Percentiles rank a stretch among this genome's conserved stretches.
phyloP scores from a whole-genome alignment of 2,797 vertebrate species.

The Gallinago nigripennis region DNA sequence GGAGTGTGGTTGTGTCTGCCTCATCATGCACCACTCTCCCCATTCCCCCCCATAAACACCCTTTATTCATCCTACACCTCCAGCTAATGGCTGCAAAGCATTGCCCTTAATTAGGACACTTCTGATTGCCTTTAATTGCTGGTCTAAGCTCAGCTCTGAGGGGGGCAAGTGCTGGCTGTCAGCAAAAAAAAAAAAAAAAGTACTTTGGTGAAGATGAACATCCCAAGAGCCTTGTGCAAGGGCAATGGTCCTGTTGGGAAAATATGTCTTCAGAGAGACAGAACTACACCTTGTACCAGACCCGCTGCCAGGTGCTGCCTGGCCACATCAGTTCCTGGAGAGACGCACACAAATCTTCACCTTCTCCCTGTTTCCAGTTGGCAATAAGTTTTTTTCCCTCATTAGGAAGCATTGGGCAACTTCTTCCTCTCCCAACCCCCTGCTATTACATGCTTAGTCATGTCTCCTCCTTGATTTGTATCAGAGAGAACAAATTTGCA shows the following conservation, averaged over 20 bases:
- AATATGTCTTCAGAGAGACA: neutral
- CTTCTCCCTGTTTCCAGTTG: neutral
- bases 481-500: conserved; percentile 73
- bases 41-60: too few species aligned
- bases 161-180: neutral
- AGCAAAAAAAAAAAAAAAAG: neutral
- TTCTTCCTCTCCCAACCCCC: neutral
- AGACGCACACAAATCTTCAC: neutral
- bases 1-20: fast-evolving
- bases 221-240: neutral
- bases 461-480: conserved; percentile 63
- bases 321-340: neutral
- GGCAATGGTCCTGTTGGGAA: neutral
- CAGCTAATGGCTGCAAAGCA: neutral
- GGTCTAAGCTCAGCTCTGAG: neutral
- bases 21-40: neutral
- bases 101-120: neutral
- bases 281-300: neutral
- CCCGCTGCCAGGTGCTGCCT: neutral
- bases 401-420: conserved; percentile 22
- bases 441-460: conserved; percentile 67
- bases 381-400: neutral
- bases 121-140: neutral
- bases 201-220: neutral
- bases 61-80: neutral